Evolutionary conservation across 2,888 invertebrate species (phyloP).

Genomic region (Drosophila lacicola): DNA sequence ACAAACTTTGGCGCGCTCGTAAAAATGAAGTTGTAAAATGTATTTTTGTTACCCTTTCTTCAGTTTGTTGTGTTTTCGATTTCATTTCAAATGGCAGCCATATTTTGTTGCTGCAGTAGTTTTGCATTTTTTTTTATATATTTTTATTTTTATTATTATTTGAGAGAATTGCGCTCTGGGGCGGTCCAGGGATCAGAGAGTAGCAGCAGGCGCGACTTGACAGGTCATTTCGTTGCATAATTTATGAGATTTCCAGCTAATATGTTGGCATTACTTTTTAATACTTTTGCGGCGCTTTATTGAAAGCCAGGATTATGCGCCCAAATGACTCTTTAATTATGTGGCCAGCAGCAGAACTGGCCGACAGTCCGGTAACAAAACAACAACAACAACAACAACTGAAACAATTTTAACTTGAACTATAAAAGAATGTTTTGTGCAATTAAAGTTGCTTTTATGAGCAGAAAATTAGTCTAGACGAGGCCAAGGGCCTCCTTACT

Average conservation of each 20-base stretch:
- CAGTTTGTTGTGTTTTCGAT: constrained; percentile 65
- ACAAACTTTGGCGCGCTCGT: constrained; percentile 69
- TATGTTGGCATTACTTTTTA: constrained; percentile 73
- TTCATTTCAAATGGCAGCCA: constrained; percentile 71
- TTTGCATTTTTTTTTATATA: constrained; percentile 37
- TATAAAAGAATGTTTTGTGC: constrained; percentile 63
- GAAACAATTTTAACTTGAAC: constrained; percentile 45
- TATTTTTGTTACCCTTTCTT: constrained; percentile 49
- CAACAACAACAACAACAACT: constrained; percentile 11
- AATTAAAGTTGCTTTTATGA: constrained; percentile 69
- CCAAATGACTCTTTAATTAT: constrained; percentile 68
- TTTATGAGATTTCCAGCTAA: constrained; percentile 82
- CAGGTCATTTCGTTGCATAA: constrained; percentile 78
- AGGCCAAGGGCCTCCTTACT: constrained; percentile 26
- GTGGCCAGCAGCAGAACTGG: constrained; percentile 45
- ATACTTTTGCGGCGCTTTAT: constrained; percentile 41
- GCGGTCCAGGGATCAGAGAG: constrained; percentile 35
- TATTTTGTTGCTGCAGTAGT: constrained; percentile 52
- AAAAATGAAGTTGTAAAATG: constrained; percentile 80
- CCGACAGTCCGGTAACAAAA: neutral
- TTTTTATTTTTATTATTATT: constrained; percentile 30
- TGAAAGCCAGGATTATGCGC: constrained; percentile 58
- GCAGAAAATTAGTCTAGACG: constrained; percentile 68
- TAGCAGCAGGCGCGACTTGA: constrained; percentile 44
- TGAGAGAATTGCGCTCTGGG: constrained; percentile 43